Evolutionary conservation across 2,888 invertebrate species (phyloP).

Genomic region (Frankliniella intonsa): DNA sequence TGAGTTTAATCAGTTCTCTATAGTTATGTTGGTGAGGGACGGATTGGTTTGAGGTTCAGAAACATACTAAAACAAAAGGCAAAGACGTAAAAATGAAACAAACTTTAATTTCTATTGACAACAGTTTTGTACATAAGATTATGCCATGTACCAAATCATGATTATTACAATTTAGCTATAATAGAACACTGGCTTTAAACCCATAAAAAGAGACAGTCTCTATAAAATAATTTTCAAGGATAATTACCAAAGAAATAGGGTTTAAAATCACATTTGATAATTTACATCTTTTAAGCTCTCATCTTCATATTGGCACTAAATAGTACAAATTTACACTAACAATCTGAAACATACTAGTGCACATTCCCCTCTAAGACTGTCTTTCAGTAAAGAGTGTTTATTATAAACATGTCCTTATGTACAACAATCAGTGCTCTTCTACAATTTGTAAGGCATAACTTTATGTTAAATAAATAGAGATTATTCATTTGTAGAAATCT

Average conservation of each 20-base stretch:
- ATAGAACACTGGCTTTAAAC: neutral
- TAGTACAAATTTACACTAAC: neutral
- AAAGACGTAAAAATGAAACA: neutral
- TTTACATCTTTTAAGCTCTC: conserved; percentile 7
- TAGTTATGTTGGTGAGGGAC: too few species aligned
- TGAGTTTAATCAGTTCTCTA: too few species aligned
- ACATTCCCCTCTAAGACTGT: neutral
- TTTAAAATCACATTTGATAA: neutral
- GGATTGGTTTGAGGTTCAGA: too few species aligned
- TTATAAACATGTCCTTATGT: neutral
- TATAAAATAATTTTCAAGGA: neutral
- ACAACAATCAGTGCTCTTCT: conserved; percentile 24
- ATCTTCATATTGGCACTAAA: neutral
- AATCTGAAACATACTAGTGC: neutral
- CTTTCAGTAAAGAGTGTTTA: conserved; percentile 1
- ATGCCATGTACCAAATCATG: conserved; percentile 13
- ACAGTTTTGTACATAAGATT: conserved; percentile 12
- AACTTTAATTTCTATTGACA: conserved; percentile 23
- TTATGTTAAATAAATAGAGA: conserved; percentile 24
- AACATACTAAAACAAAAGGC: neutral
- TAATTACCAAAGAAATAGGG: neutral
- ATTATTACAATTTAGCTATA: conserved; percentile 5
- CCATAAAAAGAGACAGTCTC: neutral
- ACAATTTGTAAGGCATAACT: conserved; percentile 4
- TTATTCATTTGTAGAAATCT: conserved; percentile 27